A percentile compares a stretch with the other conserved stretches of the same genome.
Evolutionary conservation across 2,888 invertebrate species (phyloP).

Genomic region (Drosophila fungiperda): DNA sequence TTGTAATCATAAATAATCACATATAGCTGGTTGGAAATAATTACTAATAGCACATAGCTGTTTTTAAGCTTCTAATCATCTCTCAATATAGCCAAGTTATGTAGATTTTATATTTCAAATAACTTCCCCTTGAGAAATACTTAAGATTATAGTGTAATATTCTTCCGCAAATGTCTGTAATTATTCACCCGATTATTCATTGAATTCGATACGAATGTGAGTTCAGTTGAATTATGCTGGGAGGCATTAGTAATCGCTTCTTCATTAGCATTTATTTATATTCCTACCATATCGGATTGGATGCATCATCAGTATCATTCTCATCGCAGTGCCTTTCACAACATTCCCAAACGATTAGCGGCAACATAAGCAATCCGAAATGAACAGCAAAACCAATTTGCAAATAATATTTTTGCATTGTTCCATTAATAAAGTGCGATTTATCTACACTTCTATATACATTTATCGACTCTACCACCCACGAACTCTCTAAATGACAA

Average conservation of each 20-base stretch:
- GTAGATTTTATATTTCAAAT: background rate
- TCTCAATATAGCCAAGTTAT: background rate
- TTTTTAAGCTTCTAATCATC: background rate
- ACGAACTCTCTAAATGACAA: slow-evolving; percentile 51
- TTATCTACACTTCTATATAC: background rate
- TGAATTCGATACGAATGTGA: slow-evolving; percentile 19
- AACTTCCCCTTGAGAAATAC: slow-evolving; percentile 18
- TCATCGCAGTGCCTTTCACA: slow-evolving; percentile 65
- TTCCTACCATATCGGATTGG: slow-evolving; percentile 12
- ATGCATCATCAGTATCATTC: slow-evolving; percentile 48
- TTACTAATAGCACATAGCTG: background rate
- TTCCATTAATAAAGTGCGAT: slow-evolving; percentile 53
- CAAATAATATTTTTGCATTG: slow-evolving; percentile 64
- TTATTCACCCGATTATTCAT: slow-evolving; percentile 33
- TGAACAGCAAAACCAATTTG: slow-evolving; percentile 49
- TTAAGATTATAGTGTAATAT: slow-evolving; percentile 6
- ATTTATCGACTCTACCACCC: slow-evolving; percentile 55
- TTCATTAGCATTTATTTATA: slow-evolving; percentile 54
- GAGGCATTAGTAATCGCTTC: slow-evolving; percentile 37
- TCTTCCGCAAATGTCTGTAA: slow-evolving; percentile 37
- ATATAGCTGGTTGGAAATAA: background rate
- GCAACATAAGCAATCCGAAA: slow-evolving; percentile 30
- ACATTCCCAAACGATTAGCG: slow-evolving; percentile 67
- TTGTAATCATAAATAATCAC: background rate
- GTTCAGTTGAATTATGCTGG: slow-evolving; percentile 11